Conservation (phyloP, 2,888 invertebrate species). For the Acleris holmiana region DNA sequence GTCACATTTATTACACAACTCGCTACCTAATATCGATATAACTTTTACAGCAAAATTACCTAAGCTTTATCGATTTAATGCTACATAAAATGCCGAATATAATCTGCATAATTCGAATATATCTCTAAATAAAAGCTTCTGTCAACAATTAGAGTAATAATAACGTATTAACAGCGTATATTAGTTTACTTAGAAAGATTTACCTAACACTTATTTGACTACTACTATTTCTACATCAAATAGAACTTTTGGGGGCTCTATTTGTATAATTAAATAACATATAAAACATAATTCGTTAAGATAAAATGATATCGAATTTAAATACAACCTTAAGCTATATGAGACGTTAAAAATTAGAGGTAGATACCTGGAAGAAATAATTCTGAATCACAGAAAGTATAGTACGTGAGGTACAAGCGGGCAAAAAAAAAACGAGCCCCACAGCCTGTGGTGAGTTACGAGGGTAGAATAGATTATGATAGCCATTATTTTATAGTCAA, state of each 20-base stretch:
- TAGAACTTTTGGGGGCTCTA: conserved; percentile 69
- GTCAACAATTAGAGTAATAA: conserved; percentile 30
- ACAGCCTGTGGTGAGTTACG: conserved; percentile 42
- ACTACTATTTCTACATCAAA: conserved; percentile 67
- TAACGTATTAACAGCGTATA: conserved; percentile 53
- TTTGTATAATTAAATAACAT: conserved; percentile 46
- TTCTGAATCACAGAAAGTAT: conserved; percentile 12
- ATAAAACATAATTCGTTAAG: conserved; percentile 4
- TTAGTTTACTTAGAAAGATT: conserved; percentile 52
- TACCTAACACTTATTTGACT: conserved; percentile 73
- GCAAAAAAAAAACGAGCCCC: conserved; percentile 50
- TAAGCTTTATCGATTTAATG: conserved; percentile 46
- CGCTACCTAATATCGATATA: conserved; percentile 58
- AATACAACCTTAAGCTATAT: conserved; percentile 9
- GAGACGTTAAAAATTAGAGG: conserved; percentile 36
- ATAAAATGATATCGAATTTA: not conserved
- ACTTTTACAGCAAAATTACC: conserved; percentile 54
- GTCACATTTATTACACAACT: conserved; percentile 80
- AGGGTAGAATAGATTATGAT: conserved; percentile 52
- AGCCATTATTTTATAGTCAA: conserved; percentile 78
- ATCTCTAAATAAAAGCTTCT: conserved; percentile 19
- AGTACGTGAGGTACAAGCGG: not conserved
- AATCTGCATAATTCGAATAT: not conserved
- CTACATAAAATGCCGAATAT: conserved; percentile 37
- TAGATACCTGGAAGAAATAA: conserved; percentile 48